phyloP scores from a whole-genome alignment of 2,888 invertebrate species.

The Oxycera nigricornis region DNA sequence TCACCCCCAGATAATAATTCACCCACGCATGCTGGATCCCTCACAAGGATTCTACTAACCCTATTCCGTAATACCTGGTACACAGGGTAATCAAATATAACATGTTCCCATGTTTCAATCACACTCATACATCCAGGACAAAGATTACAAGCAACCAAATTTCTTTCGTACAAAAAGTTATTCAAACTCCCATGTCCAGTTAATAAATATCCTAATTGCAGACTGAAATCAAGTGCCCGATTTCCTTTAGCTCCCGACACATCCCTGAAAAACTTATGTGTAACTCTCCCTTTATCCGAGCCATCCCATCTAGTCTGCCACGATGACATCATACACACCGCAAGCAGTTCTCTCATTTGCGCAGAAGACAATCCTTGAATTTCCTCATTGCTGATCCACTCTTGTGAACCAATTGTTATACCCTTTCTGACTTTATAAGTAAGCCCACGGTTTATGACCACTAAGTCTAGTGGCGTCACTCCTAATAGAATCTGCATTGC shows the following conservation, averaged over 20 bases:
- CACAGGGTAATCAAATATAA: not conserved
- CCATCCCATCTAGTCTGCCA: not conserved
- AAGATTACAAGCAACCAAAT: not conserved
- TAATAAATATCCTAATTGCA: not conserved
- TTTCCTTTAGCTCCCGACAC: not conserved
- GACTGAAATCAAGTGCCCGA: not conserved
- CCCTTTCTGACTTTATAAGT: not conserved
- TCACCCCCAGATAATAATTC: too few relatives aligned
- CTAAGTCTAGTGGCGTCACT: not conserved
- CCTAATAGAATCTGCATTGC: not conserved
- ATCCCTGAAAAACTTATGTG: not conserved
- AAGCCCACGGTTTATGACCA: not conserved
- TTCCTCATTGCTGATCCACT: not conserved
- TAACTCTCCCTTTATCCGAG: not conserved
- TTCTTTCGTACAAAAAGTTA: not conserved
- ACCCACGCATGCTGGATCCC: too few relatives aligned
- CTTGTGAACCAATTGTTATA: not conserved
- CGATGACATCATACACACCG: not conserved
- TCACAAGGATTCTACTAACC: too few relatives aligned
- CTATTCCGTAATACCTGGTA: too few relatives aligned
- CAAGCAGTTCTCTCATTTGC: not conserved
- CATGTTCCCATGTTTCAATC: not conserved
- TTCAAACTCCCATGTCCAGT: conserved; percentile 1
- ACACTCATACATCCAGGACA: not conserved
- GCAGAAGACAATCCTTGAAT: not conserved